Percentiles rank a stretch among this genome's conserved stretches.
These are phyloP conservation scores for Rhogogaster chlorosoma DNA, from an alignment of 2,888 invertebrate species.

Conservation along the genomic window DNA sequence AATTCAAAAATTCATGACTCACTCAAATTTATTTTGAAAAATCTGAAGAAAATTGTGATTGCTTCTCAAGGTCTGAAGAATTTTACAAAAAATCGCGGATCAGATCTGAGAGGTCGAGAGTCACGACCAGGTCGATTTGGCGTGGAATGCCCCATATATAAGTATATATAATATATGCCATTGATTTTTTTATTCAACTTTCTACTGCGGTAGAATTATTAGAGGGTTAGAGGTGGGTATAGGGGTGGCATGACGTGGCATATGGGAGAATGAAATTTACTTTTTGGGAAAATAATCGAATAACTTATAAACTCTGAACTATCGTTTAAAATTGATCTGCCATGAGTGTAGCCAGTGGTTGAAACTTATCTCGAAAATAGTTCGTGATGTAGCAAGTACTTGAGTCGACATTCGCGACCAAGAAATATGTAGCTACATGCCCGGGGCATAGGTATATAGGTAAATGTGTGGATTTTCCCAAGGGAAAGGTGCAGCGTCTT, in stretches of 20 bases:
- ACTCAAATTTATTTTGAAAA: too few relatives aligned
- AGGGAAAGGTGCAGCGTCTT: not conserved
- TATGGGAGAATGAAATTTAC: not conserved
- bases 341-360: not conserved
- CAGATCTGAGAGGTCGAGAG: too few relatives aligned
- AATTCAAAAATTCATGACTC: too few relatives aligned
- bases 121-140: too few relatives aligned
- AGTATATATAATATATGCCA: not conserved
- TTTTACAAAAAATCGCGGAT: too few relatives aligned
- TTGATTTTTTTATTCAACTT: not conserved
- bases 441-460: not conserved
- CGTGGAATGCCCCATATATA: too few relatives aligned
- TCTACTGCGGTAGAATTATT: not conserved
- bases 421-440: not conserved
- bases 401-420: not conserved
- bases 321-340: not conserved
- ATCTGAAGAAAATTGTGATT: too few relatives aligned
- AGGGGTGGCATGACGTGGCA: not conserved
- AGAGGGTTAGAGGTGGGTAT: not conserved
- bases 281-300: not conserved
- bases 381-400: not conserved
- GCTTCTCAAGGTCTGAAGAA: too few relatives aligned
- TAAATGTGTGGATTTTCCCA: not conserved
- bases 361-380: not conserved
- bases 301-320: not conserved